Conservation (phyloP, 1,140 invertebrate species). For the Heterodera schachtii region DNA sequence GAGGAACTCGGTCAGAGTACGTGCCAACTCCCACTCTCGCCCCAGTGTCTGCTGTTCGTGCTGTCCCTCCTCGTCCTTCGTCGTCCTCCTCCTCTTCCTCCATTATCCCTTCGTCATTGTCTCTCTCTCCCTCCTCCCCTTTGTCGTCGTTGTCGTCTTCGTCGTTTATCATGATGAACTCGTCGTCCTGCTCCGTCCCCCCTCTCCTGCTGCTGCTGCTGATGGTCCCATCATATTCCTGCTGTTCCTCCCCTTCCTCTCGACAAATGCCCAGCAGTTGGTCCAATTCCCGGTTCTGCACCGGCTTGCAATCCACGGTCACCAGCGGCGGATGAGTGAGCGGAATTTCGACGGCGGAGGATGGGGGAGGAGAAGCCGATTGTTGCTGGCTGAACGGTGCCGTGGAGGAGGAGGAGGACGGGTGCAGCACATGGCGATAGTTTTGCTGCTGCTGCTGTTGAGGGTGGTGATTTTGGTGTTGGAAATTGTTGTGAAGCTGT, state of each 20-base stretch:
- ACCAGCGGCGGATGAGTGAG: slow-evolving; percentile 13
- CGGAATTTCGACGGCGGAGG: neutral
- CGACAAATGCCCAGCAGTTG: slow-evolving; percentile 25
- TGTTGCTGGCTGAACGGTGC: neutral
- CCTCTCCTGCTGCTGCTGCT: neutral
- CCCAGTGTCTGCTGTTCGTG: neutral
- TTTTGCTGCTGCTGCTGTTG: neutral
- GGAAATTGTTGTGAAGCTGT: neutral
- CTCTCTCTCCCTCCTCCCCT: neutral
- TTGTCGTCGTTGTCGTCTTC: slow-evolving; percentile 8
- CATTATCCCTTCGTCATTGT: neutral
- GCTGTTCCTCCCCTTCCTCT: neutral
- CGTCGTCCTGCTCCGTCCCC: neutral
- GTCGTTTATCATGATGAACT: slow-evolving; percentile 1
- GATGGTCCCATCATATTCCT: neutral
- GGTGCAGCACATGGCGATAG: neutral
- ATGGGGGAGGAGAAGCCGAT: neutral
- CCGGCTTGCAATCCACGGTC: slow-evolving; percentile 30
- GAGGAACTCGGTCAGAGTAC: neutral
- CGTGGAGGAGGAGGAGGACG: neutral
- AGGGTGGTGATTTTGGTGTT: neutral
- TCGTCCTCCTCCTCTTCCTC: slow-evolving; percentile 1
- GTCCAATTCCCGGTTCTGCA: slow-evolving; percentile 19
- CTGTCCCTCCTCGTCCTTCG: neutral
- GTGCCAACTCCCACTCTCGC: neutral